A percentile compares a stretch with the other conserved stretches of the same genome.
These are phyloP conservation scores for Gisinianus flammeolus DNA, from an alignment of 2,888 invertebrate genomes.

Conservation along the genomic window DNA sequence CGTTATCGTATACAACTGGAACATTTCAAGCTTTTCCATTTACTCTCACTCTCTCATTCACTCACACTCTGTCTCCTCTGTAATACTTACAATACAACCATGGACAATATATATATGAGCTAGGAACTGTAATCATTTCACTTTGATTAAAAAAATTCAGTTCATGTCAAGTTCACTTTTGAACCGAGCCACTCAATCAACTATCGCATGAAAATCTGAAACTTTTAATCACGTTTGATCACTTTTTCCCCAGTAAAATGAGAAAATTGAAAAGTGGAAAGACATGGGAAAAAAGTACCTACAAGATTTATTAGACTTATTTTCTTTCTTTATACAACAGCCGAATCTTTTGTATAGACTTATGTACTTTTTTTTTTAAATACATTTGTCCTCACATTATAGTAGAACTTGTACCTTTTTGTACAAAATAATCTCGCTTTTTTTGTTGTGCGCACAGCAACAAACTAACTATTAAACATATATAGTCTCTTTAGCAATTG, in stretches of 20 bases:
- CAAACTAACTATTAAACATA: too few relatives aligned
- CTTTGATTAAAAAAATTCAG: constrained; percentile 3
- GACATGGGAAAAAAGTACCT: too few relatives aligned
- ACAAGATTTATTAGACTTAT: too few relatives aligned
- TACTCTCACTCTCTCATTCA: neutral
- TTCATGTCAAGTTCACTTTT: neutral
- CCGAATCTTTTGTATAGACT: too few relatives aligned
- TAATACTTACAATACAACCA: neutral
- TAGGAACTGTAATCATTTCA: constrained; percentile 2
- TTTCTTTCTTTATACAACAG: too few relatives aligned
- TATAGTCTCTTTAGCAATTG: neutral
- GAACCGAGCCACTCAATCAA: neutral
- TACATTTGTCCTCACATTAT: too few relatives aligned
- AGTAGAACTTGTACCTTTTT: too few relatives aligned
- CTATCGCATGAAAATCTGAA: neutral
- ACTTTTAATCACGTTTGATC: neutral
- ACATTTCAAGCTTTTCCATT: constrained; percentile 17
- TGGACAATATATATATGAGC: neutral
- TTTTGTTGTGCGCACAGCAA: too few relatives aligned
- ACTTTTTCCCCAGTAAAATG: too few relatives aligned
- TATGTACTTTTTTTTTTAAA: too few relatives aligned
- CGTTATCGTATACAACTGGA: constrained; percentile 20
- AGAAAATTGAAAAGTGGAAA: too few relatives aligned
- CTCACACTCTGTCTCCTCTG: neutral
- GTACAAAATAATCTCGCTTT: too few relatives aligned